Base-by-base conservation (phyloP, 2,888 invertebrate genomes). In the Brachyptera risi region DNA sequence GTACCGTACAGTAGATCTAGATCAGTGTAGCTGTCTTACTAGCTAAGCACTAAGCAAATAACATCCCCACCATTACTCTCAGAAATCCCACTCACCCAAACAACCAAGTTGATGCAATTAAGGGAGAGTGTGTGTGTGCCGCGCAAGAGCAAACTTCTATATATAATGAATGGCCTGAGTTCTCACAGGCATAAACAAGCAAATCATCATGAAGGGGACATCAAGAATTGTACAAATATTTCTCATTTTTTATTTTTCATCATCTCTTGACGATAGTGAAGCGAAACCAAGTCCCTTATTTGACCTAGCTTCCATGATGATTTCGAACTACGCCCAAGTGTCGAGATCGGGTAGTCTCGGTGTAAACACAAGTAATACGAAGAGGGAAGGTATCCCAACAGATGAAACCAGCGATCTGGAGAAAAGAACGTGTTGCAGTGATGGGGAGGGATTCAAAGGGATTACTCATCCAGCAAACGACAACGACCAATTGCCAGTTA, bases 281-380 rank as follows among this genome's bases (percentile, higher is more conserved):
- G 19, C 54, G 9, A 54, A 54, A 19, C 54, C 54, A 1, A 35
- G 54, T 11, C 13, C 23, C 1, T 15, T 35, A 23, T 21, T 17
- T 23, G 37, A 54, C 13, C 19, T 11, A 7, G 17, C 19, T n/a
- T 19, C 54, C 1, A 35, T 54, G 37, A n/a, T 54, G 19, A 19
- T 26, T 2, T 31, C 54, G 15, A 54, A 35, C 23, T 54, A 54
- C 11, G 54, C 54, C 11, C 19, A 54, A 13, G 54, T 54, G 1
- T 54, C 54, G 19, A 7, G 37, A 3, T 7, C 35, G 17, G 54
- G 54, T n/a, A n/a, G n/a, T n/a, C n/a, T n/a, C n/a, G n/a, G n/a
- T n/a, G n/a, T n/a, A n/a, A n/a, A n/a, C n/a, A n/a, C n/a, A n/a
- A n/a, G n/a, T n/a, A n/a, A n/a, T n/a, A n/a, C n/a, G n/a, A n/a